Base-by-base conservation (phyloP, 2,888 invertebrate genomes). In the Spisula subtruncata region DNA sequence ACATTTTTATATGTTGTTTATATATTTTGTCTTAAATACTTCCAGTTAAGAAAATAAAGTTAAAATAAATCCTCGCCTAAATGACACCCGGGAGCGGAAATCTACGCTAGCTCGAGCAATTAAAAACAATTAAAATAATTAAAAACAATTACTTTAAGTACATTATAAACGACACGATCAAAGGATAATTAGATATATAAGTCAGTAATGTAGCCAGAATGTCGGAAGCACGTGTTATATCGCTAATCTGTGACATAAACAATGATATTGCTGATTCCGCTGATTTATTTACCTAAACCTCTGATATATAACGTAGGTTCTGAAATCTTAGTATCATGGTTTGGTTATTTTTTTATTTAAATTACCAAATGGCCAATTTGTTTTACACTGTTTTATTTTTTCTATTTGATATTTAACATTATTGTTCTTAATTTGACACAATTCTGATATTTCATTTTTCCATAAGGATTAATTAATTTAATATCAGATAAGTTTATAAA, bases 91-190 rank as follows among this genome's bases (percentile, higher is more conserved):
- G 0, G 75, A 75, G 35, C 75, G 75, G 75, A 75, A 35, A 75
- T 75, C 75, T 75, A 75, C 35, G 75, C 16, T 35, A 75, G 75
- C 75, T 32, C 16, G 14, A 32, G 75, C 35, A 75, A 75, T 75
- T 75, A 75, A 75, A 75, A 75, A 75, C 75, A 75, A 75, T 75
- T 75, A 75, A n/a, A n/a, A n/a, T n/a, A n/a, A n/a, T n/a, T n/a
- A n/a, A 75, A 75, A 75, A 75, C 75, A 75, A 75, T 75, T 75
- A 75, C 75, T 75, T 75, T 10, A 75, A 10, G 35, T 12, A 10
- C 32, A 75, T 32, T 18, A 35, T 75, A 75, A 16, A 12, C 18
- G 32, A 16, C 4, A 75, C 32, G 75, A 75, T 75, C 75, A 75
- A 75, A 75, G 35, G 75, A 75, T 14, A 75, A 2, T 8, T 75